Evolutionary conservation across 2,113 vertebrate species (phyloP).

Genomic region (Ia io): DNA sequence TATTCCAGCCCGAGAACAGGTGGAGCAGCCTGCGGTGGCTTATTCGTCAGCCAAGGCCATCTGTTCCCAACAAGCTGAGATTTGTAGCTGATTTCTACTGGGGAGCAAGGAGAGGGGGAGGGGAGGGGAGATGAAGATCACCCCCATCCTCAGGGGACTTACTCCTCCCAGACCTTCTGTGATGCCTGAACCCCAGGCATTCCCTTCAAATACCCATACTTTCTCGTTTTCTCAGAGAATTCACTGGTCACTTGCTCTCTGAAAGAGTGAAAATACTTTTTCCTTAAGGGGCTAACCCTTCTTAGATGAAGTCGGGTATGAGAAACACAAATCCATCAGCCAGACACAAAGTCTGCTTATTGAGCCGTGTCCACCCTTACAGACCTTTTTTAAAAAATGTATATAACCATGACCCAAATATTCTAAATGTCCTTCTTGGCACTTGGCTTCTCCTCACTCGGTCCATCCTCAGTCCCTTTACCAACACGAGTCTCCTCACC

Average conservation of each 20-base stretch:
- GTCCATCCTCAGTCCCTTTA: background rate
- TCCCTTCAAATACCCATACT: background rate
- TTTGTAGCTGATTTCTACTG: conserved; percentile 79
- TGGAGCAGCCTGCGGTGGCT: conserved; percentile 74
- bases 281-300: conserved; percentile 44
- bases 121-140: conserved; percentile 16
- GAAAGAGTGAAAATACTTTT: background rate
- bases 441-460: background rate
- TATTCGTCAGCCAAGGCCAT: conserved; percentile 77
- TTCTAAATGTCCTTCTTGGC: conserved; percentile 27
- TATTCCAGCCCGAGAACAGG: conserved; percentile 75
- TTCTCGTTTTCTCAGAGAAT: background rate
- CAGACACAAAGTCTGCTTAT: background rate
- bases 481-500: background rate
- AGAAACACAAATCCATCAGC: conserved; percentile 37
- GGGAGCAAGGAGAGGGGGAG: conserved; percentile 71
- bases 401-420: background rate
- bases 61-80: conserved; percentile 81
- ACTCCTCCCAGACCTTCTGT: background rate
- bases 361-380: background rate
- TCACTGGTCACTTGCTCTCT: background rate
- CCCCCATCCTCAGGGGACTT: background rate
- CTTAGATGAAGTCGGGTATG: background rate
- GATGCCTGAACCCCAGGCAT: background rate
- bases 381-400: background rate